These are phyloP conservation scores for Drosophila sp. DNA, from an alignment of 1,140 invertebrate species.

Conservation along the genomic window DNA sequence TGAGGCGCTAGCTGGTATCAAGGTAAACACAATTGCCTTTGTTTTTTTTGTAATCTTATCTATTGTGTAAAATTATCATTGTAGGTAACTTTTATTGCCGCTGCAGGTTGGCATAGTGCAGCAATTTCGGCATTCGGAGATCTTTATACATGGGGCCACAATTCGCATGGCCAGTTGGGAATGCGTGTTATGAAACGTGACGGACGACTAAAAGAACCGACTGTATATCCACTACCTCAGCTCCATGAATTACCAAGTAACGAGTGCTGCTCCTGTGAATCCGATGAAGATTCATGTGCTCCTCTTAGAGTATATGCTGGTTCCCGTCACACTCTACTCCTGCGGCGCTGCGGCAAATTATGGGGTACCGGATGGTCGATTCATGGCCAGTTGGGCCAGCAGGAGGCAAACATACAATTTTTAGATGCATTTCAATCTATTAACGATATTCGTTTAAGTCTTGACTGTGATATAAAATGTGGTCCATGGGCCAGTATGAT, in stretches of 20 bases:
- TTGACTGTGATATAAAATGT: constrained; percentile 46
- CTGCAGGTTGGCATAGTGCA: constrained; percentile 93
- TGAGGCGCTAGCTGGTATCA: constrained; percentile 89
- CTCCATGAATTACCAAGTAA: constrained; percentile 53
- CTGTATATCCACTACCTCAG: constrained; percentile 74
- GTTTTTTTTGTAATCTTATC: constrained; percentile 25
- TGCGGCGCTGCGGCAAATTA: constrained; percentile 85
- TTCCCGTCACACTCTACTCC: constrained; percentile 86
- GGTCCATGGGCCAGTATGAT: constrained; percentile 73
- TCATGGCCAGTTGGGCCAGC: constrained; percentile 88
- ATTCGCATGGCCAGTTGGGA: constrained; percentile 93
- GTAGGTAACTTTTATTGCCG: constrained; percentile 86
- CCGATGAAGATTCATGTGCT: constrained; percentile 55
- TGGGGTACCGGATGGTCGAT: constrained; percentile 90
- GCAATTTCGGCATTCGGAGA: constrained; percentile 90
- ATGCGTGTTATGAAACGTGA: constrained; percentile 82
- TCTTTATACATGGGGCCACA: constrained; percentile 96
- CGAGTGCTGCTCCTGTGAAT: constrained; percentile 82
- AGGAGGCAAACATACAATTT: constrained; percentile 23
- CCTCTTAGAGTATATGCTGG: constrained; percentile 87
- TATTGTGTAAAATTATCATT: constrained; percentile 21
- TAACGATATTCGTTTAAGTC: constrained; percentile 3
- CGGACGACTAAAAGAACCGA: constrained; percentile 60
- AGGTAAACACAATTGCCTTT: constrained; percentile 65
- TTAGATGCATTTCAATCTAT: constrained; percentile 58